These are phyloP conservation scores for Antedon mediterranea DNA, from an alignment of 53 echinoderm and acorn worm species.

Conservation along the genomic window DNA sequence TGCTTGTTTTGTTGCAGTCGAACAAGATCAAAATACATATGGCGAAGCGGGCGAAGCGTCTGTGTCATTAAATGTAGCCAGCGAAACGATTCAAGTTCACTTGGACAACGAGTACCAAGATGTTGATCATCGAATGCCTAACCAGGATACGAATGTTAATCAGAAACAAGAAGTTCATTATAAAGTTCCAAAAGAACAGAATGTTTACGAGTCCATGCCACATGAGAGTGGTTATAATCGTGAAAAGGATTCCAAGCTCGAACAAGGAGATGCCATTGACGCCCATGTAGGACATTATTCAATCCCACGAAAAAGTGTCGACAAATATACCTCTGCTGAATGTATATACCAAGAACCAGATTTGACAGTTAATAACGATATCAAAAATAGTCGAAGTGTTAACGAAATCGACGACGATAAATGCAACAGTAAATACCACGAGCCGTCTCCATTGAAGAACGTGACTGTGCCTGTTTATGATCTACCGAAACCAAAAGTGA, in stretches of 20 bases:
- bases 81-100: not conserved
- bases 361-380: not conserved
- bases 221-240: not conserved
- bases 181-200: not conserved
- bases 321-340: not conserved
- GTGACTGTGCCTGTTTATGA: not conserved
- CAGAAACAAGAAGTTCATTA: not conserved
- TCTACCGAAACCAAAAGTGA: not conserved
- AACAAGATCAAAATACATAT: not conserved
- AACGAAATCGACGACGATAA: not conserved
- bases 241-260: not conserved
- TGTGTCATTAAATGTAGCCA: not conserved
- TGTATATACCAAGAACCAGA: not conserved
- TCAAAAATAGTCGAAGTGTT: too few relatives aligned
- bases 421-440: not conserved
- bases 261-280: too few relatives aligned
- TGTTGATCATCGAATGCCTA: not conserved
- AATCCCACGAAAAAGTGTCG: not conserved
- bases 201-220: not conserved
- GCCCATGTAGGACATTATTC: not conserved
- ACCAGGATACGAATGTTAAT: not conserved
- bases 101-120: not conserved
- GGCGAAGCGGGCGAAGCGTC: not conserved
- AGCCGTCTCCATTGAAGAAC: not conserved
- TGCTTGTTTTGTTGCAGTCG: not conserved